A percentile compares a stretch with the other conserved stretches of the same genome.
These are phyloP conservation scores for Chloropsis hardwickii DNA, from an alignment of 2,113 vertebrate genomes.

Conservation along the genomic window DNA sequence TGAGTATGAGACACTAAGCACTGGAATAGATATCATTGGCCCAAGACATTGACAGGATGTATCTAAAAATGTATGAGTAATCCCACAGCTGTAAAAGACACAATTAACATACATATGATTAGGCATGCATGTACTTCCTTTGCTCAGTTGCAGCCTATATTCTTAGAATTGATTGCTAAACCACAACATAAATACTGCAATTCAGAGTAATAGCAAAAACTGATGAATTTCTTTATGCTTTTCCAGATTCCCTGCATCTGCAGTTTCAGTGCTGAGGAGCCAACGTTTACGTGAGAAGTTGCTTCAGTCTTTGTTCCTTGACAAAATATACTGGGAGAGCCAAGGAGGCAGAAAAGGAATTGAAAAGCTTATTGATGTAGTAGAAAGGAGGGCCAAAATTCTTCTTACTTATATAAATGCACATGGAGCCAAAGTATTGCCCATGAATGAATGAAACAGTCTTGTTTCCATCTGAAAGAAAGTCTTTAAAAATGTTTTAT, in stretches of 20 bases:
- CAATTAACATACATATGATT: neutral
- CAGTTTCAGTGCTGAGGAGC: constrained; percentile 86
- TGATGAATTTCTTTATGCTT: constrained; percentile 28
- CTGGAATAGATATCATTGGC: neutral
- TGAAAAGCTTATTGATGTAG: constrained; percentile 92
- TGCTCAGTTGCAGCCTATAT: neutral
- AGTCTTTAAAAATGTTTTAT: neutral
- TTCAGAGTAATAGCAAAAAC: neutral
- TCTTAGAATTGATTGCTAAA: neutral
- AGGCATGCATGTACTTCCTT: neutral
- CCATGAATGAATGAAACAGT: constrained; percentile 81
- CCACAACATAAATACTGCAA: neutral
- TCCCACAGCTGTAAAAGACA: neutral
- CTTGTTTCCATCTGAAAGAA: neutral
- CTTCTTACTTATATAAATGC: constrained; percentile 92
- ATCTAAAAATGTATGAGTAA: neutral
- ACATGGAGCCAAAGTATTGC: constrained; percentile 82
- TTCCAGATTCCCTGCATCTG: constrained; percentile 86
- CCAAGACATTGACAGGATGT: neutral
- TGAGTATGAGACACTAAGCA: neutral
- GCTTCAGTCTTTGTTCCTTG: constrained; percentile 94
- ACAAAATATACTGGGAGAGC: constrained; percentile 93
- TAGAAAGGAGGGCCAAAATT: constrained; percentile 87
- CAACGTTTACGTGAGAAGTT: constrained; percentile 87
- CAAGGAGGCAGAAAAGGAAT: constrained; percentile 92